These are phyloP conservation scores for Sisor rabdophorus DNA, from an alignment of 2,113 vertebrate genomes.

Conservation along the genomic window DNA sequence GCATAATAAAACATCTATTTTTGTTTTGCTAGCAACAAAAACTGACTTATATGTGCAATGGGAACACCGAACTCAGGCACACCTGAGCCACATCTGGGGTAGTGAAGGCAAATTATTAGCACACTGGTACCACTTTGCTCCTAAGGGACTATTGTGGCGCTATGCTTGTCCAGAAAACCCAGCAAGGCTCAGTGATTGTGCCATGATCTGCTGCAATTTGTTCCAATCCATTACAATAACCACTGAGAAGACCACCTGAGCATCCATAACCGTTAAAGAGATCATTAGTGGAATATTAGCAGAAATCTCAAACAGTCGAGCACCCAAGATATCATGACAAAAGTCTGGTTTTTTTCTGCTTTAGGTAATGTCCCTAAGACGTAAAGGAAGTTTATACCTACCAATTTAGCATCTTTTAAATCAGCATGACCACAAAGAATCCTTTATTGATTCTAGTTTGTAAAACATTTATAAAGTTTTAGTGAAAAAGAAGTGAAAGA, in stretches of 20 bases:
- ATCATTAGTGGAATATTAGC: conserved; percentile 17
- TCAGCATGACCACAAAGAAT: not conserved
- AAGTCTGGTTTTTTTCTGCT: not conserved
- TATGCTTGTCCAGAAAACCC: conserved; percentile 6
- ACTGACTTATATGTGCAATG: too few species aligned
- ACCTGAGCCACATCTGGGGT: conserved; percentile 10
- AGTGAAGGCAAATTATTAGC: not conserved
- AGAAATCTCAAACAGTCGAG: not conserved
- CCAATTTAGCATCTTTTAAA: not conserved
- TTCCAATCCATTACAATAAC: conserved; percentile 23
- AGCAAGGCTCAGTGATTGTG: not conserved
- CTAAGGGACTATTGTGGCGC: not conserved
- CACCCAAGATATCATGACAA: not conserved
- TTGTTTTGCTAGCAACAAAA: too few species aligned
- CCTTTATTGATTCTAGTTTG: not conserved
- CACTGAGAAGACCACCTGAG: conserved; percentile 9
- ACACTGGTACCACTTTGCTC: not conserved
- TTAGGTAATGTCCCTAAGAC: not conserved
- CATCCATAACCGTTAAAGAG: not conserved
- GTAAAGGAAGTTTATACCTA: not conserved
- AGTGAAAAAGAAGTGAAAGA: not conserved
- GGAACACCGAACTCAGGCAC: not conserved
- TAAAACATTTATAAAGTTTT: not conserved
- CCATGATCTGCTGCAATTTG: not conserved
- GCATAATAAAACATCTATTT: too few species aligned